Evolutionary conservation across 1,140 invertebrate species (phyloP).

Genomic region (Babylonia areolata): DNA sequence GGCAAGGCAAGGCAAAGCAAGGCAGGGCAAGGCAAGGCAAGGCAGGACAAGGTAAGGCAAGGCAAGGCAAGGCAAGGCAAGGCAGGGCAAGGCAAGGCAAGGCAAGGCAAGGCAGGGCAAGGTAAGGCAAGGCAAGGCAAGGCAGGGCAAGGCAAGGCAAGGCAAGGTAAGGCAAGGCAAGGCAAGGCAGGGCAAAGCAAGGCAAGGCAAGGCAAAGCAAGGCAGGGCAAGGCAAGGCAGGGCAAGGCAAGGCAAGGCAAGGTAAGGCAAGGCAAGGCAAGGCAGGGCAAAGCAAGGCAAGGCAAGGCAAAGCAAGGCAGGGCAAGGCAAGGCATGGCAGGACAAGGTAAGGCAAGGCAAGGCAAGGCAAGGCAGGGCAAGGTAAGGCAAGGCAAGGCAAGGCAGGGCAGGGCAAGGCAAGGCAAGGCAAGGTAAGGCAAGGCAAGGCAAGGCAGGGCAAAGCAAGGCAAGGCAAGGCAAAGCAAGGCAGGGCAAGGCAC

Average conservation of each 20-base stretch:
- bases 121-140: slow-evolving; percentile 22
- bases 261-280: slow-evolving; percentile 11
- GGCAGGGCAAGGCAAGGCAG: slow-evolving; percentile 27
- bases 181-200: slow-evolving; percentile 18
- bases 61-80: slow-evolving; percentile 28
- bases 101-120: slow-evolving; percentile 24
- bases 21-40: slow-evolving; percentile 8
- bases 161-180: slow-evolving; percentile 34
- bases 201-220: slow-evolving; percentile 27
- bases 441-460: slow-evolving; percentile 2
- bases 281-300: background rate
- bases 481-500: too few relatives aligned
- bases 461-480: slow-evolving; percentile 10
- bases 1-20: too few relatives aligned
- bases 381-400: slow-evolving; percentile 2
- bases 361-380: background rate
- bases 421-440: slow-evolving; percentile 1
- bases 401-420: slow-evolving; percentile 13
- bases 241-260: slow-evolving; percentile 27
- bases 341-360: too few relatives aligned
- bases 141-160: slow-evolving; percentile 31
- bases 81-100: slow-evolving; percentile 25
- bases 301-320: slow-evolving; percentile 20
- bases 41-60: slow-evolving; percentile 22
- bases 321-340: too few relatives aligned